Evolutionary conservation across 2,113 vertebrate genomes (phyloP), one percentile per base, ranked within the genome.

Genomic region (Gnathonemus longibarbis): DNA sequence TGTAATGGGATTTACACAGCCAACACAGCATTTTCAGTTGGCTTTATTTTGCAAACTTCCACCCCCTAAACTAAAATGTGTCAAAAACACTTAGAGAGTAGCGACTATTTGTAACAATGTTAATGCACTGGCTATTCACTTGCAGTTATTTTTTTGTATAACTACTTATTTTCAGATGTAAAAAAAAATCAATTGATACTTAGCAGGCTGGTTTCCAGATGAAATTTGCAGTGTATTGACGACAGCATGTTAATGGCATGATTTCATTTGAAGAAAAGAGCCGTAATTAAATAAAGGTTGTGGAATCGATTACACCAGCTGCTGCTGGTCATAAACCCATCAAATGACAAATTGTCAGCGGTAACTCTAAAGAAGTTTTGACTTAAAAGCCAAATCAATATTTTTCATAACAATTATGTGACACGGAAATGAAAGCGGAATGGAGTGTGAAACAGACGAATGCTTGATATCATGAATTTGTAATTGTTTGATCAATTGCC

Each of bases 271-370:
- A 27, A 86, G 84, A 49, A 48, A 49, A 48, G 84, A 27, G 48
- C 21, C 10, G 10, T 84, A 45, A 84, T 86, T 86, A 86, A 86
- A 86, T 86, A 86, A 86, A 86, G 84, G 84, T 86, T 86, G 46
- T 0, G 10, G 45, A 8, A 50, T 86, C 24, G 84, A 86, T 49
- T 45, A 50, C 48, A 31, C 50, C 84, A 50, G 42, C 24, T 50
- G 48, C 48, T 50, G 46, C 7, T 86, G 84, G 84, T 48, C 48
- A 49, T 48, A 49, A 86, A 86, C 45, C 84, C n/a, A 50, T 48
- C 45, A 50, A n/a, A 86, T 50, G n/a, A 50, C 84, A 49, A 50
- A 86, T 42, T 80, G 74, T 80, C 84, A 86, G 24, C 19, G 0
- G 42, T 27, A 86, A 86, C 84, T 50, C 42, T 48, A 48, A 42